Evolutionary conservation across 2,888 invertebrate genomes (phyloP), one percentile per base, ranked within the genome.

Genomic region (Rhogogaster chlorosoma): DNA sequence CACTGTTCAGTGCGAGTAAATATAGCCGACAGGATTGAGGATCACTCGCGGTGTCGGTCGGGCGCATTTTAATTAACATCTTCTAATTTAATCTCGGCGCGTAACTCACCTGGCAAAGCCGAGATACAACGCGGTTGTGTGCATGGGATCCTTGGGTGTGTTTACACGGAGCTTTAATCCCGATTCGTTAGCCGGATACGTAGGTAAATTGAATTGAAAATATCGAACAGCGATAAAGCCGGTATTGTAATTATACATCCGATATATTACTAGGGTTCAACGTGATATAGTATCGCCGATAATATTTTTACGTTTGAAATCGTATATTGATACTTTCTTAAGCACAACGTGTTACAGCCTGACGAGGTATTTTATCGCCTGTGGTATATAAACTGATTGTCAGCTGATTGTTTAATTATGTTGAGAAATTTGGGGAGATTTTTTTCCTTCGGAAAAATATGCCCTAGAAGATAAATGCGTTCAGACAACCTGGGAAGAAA

Each of bases 121-220:
- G 49, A 53, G 77, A 32, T 53, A n/a, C n/a, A 32, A n/a, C 49
- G n/a, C n/a, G 77, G 29, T 42, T 53, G 29, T 77, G n/a, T 53
- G 53, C 53, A 49, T 53, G 53, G 53, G 49, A 15, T 77, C 32
- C 29, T 57, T 18, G 53, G 77, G 53, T 77, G 53, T 53, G 32
- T 77, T 77, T 77, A 77, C 77, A 77, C 77, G 53, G 22, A 7
- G 77, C 45, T 26, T 26, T 77, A 32, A 77, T 77, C 53, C 77
- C 26, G 32, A n/a, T 75, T 75, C 77, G 26, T 77, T 53, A 77
- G 53, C 29, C 26, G 26, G 12, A n/a, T 42, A 75, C 29, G 49
- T 12, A 45, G 49, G 49, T 26, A 75, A 49, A 75, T 75, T 75
- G 42, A 75, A 77, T 77, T 77, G 36, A 53, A 77, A 77, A 77